Percentiles rank a stretch among this genome's conserved stretches.
Evolutionary conservation across 2,797 vertebrate species (phyloP).

Genomic region (Molossus molossus): DNA sequence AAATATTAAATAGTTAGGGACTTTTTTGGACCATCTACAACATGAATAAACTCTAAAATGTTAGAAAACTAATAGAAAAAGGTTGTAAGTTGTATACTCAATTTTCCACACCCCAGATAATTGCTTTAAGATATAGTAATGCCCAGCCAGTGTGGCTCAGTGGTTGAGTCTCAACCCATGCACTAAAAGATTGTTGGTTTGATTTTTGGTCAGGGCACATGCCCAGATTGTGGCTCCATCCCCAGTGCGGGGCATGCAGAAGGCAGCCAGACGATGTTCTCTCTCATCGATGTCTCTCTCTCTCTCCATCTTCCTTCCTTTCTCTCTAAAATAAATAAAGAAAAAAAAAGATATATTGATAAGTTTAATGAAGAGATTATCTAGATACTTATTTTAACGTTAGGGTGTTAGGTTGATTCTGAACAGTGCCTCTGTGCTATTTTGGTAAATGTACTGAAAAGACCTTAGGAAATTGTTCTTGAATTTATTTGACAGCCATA

Average conservation of each 20-base stretch:
- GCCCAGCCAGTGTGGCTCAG: background rate
- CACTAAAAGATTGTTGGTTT: too few relatives aligned
- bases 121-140: background rate
- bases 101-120: background rate
- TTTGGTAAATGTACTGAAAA: background rate
- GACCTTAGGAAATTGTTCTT: background rate
- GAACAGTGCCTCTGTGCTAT: background rate
- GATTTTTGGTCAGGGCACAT: too few relatives aligned
- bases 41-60: background rate
- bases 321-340: too few relatives aligned
- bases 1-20: conserved; percentile 18
- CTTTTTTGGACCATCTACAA: background rate
- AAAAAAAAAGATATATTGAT: background rate
- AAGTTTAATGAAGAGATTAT: background rate
- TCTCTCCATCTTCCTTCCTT: too few relatives aligned
- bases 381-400: background rate
- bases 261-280: too few relatives aligned
- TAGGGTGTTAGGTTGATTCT: background rate
- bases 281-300: too few relatives aligned
- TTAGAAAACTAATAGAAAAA: conserved; percentile 26
- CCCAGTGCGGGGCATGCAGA: too few relatives aligned
- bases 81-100: background rate
- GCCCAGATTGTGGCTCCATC: too few relatives aligned
- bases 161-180: too few relatives aligned
- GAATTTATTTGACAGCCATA: background rate